Conservation (phyloP, 37 sponge, comb jelly and placozoan species). For the Cliona cf. orientalis region DNA sequence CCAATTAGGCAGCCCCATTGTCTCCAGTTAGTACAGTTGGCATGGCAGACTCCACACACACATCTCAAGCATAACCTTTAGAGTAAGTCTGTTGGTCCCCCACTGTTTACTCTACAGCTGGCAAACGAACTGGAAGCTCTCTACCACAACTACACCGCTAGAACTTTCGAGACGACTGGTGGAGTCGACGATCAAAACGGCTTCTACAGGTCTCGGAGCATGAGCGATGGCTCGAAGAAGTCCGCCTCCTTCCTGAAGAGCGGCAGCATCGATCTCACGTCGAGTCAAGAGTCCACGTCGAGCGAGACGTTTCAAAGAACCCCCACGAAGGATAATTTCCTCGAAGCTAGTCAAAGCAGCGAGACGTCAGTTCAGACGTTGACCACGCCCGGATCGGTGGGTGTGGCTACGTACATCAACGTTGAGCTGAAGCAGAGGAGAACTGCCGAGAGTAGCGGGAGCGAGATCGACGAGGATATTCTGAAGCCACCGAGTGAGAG, state of each 20-base stretch:
- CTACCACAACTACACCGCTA: background rate
- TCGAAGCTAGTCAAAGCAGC: no score
- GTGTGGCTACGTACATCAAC: slow-evolving; percentile 24
- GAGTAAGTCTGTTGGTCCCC: no score
- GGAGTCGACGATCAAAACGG: background rate
- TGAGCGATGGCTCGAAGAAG: background rate
- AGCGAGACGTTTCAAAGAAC: background rate
- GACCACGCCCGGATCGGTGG: no score
- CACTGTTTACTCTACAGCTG: slow-evolving; percentile 17
- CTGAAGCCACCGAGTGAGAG: background rate
- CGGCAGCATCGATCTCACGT: background rate
- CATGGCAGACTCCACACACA: no score
- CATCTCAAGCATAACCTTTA: no score
- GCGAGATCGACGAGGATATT: slow-evolving; percentile 6
- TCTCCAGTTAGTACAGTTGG: no score
- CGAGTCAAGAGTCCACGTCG: background rate
- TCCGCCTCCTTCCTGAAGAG: background rate
- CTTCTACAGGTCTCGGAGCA: background rate
- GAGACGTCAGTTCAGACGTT: no score
- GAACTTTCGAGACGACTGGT: background rate
- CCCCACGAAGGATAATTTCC: background rate
- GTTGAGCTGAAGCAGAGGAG: background rate
- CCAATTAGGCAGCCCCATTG: no score
- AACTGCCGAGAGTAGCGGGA: background rate
- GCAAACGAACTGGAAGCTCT: slow-evolving; percentile 48